Base-by-base conservation (phyloP, 2,888 invertebrate species). In the Drosophila demipolita region DNA sequence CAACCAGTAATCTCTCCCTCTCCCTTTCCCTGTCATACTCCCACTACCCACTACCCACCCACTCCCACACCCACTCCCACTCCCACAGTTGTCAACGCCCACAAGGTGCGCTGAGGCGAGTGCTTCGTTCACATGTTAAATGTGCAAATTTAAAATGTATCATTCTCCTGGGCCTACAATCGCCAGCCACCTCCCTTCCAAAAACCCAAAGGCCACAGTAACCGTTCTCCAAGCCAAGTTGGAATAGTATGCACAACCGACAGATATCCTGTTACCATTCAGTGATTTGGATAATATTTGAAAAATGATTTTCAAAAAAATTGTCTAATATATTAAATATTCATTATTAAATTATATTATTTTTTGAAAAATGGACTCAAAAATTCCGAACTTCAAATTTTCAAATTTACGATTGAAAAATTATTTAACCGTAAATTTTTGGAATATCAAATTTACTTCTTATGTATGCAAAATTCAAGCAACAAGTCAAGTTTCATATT, bases 131-230 rank as follows among this genome's bases (percentile, higher is more conserved):
- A 50, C 69, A 74, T 74, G 75, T 77, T 78, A 85, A 80, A 78
- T 78, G 73, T 79, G 55, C 69, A 68, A 75, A 77, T 80, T 77
- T 79, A 79, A 85, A 81, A 82, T 89, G 84, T 87, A 80, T 85
- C 85, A 74, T 73, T 67, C 71, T 71, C 70, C 67, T 29, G 57
- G 32, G 45, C 54, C 33, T 32, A 32, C 58, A 53, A 49, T 29
- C 71, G 49, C 64, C 29, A 4, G 23, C 75, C 49, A 62, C 50
- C 60, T 26, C 55, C 49, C 38, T 49, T 42, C 69, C 54, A 26
- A 11, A 20, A 17, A 11, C 2, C n/a, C 32, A 50, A 50, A 45
- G 12, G 42, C 20, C 12, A 20, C 6, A 2, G n/a, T 0, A 35
- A 53, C 20, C 20, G 17, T 9, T 23, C 6, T 3, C 11, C 20